A percentile compares a stretch with the other conserved stretches of the same genome.
Conservation (phyloP, 2,113 vertebrate genomes). For the Apodemus sylvaticus region DNA sequence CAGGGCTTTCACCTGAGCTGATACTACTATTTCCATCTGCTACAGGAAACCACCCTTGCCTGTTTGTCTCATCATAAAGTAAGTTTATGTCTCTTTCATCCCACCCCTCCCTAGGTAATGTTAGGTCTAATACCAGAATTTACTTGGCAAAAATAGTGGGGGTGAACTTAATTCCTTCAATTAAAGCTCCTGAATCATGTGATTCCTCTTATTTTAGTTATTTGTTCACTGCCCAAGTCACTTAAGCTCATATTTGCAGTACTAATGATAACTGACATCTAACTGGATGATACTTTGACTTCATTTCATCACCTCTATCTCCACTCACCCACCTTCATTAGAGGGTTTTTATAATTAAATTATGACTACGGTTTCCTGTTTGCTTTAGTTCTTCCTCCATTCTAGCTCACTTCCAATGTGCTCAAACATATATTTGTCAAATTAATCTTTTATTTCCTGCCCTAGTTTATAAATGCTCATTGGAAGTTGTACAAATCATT, state of each 20-base stretch:
- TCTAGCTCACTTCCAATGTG: neutral
- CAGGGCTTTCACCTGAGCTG: conserved; percentile 1
- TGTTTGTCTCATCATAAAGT: neutral
- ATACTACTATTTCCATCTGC: neutral
- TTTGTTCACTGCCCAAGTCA: neutral
- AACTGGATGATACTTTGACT: neutral
- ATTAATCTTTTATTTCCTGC: neutral
- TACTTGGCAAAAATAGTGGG: neutral
- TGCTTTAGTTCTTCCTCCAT: neutral
- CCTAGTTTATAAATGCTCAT: neutral
- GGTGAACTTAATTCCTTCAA: neutral
- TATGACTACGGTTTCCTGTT: neutral
- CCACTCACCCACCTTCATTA: neutral
- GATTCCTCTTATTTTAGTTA: neutral
- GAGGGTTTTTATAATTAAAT: neutral
- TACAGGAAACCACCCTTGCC: neutral
- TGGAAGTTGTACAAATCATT: neutral
- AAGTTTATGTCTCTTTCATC: conserved; percentile 9
- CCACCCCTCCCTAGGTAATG: neutral
- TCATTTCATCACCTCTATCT: neutral
- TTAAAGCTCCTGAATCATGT: conserved; percentile 34
- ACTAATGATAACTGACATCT: neutral
- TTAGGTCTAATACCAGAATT: conserved; percentile 33
- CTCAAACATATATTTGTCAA: neutral
- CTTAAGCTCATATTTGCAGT: conserved; percentile 2